Evolutionary conservation across 2,888 invertebrate species (phyloP).

Genomic region (Macrosoma leucophasiata): DNA sequence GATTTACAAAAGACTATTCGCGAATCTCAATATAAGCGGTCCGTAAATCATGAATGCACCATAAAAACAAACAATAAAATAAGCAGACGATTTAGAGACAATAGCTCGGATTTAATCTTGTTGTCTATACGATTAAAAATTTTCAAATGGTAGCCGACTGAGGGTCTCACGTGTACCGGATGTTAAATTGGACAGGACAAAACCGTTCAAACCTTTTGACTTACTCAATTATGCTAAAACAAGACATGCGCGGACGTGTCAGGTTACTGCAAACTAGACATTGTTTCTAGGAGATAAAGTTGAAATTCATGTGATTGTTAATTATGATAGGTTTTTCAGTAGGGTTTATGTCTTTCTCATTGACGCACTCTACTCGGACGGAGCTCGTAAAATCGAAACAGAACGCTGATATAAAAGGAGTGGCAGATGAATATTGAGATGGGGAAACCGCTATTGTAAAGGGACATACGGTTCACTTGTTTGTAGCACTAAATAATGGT

Average conservation of each 20-base stretch:
- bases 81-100: slow-evolving; percentile 4
- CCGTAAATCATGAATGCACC: no score
- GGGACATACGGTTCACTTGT: no score
- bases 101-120: no score
- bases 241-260: no score
- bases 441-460: slow-evolving; percentile 59
- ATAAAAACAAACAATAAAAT: no score
- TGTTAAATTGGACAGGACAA: slow-evolving; percentile 54
- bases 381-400: slow-evolving; percentile 66
- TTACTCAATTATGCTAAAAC: slow-evolving; percentile 58
- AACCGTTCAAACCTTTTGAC: slow-evolving; percentile 54
- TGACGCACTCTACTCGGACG: slow-evolving; percentile 50
- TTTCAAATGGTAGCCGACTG: slow-evolving; percentile 40
- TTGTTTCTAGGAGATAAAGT: slow-evolving; percentile 35
- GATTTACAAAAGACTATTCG: no score
- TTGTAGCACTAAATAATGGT: no score
- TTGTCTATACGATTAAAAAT: slow-evolving; percentile 36
- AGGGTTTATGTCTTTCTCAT: slow-evolving; percentile 44
- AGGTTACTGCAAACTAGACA: no score
- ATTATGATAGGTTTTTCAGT: slow-evolving; percentile 35
- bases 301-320: slow-evolving; percentile 29
- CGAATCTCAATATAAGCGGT: no score
- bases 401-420: slow-evolving; percentile 58
- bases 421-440: slow-evolving; percentile 64
- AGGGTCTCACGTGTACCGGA: slow-evolving; percentile 63